Base-by-base conservation (phyloP, 2,888 invertebrate species). In the Stomorhina lunata region DNA sequence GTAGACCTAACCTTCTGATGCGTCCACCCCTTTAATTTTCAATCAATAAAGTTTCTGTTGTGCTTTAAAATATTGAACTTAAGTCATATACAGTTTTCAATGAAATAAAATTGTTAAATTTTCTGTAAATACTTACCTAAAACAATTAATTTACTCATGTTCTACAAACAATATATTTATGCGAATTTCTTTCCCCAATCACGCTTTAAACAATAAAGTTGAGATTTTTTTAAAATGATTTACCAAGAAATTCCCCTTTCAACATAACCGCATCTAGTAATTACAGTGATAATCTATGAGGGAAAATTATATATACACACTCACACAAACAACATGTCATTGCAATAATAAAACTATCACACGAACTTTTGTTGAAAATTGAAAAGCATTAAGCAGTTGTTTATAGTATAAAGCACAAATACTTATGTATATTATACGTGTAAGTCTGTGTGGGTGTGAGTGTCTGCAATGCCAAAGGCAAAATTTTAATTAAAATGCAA, bases 401-500 rank as follows among this genome's bases (percentile, higher is more conserved):
- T 29, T 65, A 40, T 15, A 15, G 9, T 40, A 12, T 9, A 22
- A 10, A 3, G n/a, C 10, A 29, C 0, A 29, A 15, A 12, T 61
- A 27, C 25, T 55, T 40, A 17, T 17, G 10, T 9, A 5, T 53
- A 40, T 37, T 25, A 10, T 10, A 53, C 27, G 27, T 17, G n/a
- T 10, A 40, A 40, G 45, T 32, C 27, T 45, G 29, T 22, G 25
- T 48, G 15, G 10, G 2, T 29, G 3, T 37, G 5, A n/a, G 27
- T 22, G 34, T n/a, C n/a, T 65, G 37, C 4, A 27, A 27, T 50
- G 40, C 37, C 12, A 4, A 9, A 50, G 25, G 32, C 17, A 43
- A 17, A 77, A 68, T 61, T 50, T 50, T 61, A 68, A 68, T 77
- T 68, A 68, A 50, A 77, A 68, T 40, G 68, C 48, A 68, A 59